Evolutionary conservation across 1,140 invertebrate genomes (phyloP).

Genomic region (Anagrus nilaparvatae): DNA sequence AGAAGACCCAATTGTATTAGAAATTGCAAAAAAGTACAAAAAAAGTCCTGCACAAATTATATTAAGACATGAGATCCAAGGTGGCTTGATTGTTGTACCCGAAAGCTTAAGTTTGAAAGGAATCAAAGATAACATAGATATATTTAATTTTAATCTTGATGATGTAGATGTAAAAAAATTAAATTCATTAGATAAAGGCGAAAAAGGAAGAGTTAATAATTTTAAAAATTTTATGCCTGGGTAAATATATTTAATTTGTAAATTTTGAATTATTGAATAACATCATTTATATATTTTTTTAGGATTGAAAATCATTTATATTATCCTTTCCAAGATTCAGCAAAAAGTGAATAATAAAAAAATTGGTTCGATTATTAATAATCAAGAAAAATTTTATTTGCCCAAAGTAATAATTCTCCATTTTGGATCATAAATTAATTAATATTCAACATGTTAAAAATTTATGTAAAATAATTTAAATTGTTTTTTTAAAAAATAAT

Average conservation of each 20-base stretch:
- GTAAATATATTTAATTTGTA: neutral
- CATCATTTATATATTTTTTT: neutral
- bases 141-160: conserved; percentile 38
- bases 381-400: too few relatives aligned
- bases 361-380: too few relatives aligned
- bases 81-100: conserved; percentile 48
- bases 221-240: conserved; percentile 30
- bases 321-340: conserved; percentile 14
- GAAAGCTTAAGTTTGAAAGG: conserved; percentile 48
- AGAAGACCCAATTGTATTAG: conserved; percentile 51
- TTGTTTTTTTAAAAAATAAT: too few relatives aligned
- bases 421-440: too few relatives aligned
- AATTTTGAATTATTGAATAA: neutral
- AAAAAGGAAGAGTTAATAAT: conserved; percentile 48
- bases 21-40: conserved; percentile 47
- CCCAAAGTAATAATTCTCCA: too few relatives aligned
- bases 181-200: conserved; percentile 44
- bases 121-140: conserved; percentile 46
- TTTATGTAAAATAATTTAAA: too few relatives aligned
- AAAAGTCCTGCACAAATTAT: conserved; percentile 53
- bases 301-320: conserved; percentile 11
- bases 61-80: conserved; percentile 46
- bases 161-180: conserved; percentile 31
- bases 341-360: too few relatives aligned
- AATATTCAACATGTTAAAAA: too few relatives aligned